Conservation (phyloP, 92 coral and sea anemone species). For the Porites cylindrica region DNA sequence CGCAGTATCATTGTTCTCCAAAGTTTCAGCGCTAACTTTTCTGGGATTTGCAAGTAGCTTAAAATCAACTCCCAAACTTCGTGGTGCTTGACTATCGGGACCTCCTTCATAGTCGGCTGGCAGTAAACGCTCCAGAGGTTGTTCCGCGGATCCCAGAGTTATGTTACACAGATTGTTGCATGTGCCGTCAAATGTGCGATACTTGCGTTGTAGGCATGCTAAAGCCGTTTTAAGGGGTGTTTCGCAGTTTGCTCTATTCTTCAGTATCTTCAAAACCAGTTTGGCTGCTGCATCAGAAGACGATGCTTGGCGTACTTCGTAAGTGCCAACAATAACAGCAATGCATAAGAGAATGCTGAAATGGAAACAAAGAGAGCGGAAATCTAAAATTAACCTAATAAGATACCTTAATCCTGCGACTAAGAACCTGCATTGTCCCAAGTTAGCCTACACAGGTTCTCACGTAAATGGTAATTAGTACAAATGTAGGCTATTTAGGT, state of each 20-base stretch:
- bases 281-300: not conserved
- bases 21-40: not conserved
- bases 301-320: not conserved
- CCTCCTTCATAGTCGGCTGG: not conserved
- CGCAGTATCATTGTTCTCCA: not conserved
- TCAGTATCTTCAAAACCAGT: not conserved
- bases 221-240: not conserved
- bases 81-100: not conserved
- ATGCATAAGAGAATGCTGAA: not conserved
- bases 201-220: not conserved
- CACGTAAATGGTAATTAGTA: not conserved
- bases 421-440: not conserved
- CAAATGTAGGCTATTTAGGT: not conserved
- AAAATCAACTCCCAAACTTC: not conserved
- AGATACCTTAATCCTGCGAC: not conserved
- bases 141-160: slow-evolving; percentile 6
- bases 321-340: not conserved
- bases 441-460: not conserved
- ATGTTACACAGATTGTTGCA: slow-evolving; percentile 47
- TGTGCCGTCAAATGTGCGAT: slow-evolving; percentile 38
- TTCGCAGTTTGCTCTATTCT: not conserved
- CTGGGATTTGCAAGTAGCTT: not conserved
- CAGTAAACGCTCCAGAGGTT: slow-evolving; percentile 2
- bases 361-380: not conserved
- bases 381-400: not conserved